These are phyloP conservation scores for Notodonta ziczac DNA, from an alignment of 2,888 invertebrate genomes.

Conservation along the genomic window DNA sequence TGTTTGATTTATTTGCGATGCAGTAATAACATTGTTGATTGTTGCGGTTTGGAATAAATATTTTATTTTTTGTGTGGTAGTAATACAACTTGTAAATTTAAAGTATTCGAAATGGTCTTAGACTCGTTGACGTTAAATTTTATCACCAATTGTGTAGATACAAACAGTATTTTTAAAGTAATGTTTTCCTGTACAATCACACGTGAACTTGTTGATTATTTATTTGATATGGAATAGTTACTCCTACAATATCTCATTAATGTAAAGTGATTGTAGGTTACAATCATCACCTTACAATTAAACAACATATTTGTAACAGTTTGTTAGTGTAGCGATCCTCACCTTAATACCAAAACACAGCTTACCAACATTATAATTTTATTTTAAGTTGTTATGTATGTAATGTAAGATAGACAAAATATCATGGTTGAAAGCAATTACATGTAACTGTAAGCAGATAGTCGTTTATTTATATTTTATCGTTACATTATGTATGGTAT, in stretches of 20 bases:
- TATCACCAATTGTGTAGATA: slow-evolving; percentile 37
- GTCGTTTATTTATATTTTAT: slow-evolving; percentile 78
- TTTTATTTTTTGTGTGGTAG: slow-evolving; percentile 63
- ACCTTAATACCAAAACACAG: slow-evolving; percentile 84
- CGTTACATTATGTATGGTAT: slow-evolving; percentile 77
- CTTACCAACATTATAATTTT: slow-evolving; percentile 82
- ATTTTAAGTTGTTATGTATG: slow-evolving; percentile 79
- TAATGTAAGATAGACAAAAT: slow-evolving; percentile 74
- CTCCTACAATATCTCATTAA: slow-evolving; percentile 20
- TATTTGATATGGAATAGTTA: slow-evolving; percentile 22
- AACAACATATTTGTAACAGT: neutral
- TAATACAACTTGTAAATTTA: slow-evolving; percentile 46
- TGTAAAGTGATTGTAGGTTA: slow-evolving; percentile 25
- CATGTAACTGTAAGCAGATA: slow-evolving; percentile 61
- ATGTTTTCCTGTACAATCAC: slow-evolving; percentile 27
- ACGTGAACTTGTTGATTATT: slow-evolving; percentile 15
- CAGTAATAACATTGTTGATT: slow-evolving; percentile 57
- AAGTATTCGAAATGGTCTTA: slow-evolving; percentile 47
- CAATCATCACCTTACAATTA: neutral
- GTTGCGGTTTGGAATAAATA: slow-evolving; percentile 63
- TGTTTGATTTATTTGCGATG: slow-evolving; percentile 47
- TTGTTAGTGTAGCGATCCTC: slow-evolving; percentile 77
- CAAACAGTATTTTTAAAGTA: slow-evolving; percentile 45
- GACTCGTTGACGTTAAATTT: slow-evolving; percentile 47
- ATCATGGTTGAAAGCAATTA: slow-evolving; percentile 72